phyloP scores from a whole-genome alignment of 2,797 vertebrate species.

The Botia almorhae region DNA sequence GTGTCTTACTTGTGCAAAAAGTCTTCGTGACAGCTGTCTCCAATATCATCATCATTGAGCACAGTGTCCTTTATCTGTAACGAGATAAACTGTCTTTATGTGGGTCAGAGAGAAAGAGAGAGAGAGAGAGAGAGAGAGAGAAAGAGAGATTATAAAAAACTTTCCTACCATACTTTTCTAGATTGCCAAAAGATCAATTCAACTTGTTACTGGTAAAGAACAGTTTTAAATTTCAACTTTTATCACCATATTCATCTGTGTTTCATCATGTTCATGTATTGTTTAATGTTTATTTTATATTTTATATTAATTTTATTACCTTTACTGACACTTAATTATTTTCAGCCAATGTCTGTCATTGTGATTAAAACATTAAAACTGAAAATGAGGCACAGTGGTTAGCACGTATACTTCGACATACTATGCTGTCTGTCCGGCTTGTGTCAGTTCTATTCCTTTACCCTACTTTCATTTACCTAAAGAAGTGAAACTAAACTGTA shows the following conservation, averaged over 20 bases:
- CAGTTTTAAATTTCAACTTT: too few species aligned
- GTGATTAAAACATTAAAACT: background rate
- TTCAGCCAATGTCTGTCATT: too few species aligned
- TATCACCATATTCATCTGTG: too few species aligned
- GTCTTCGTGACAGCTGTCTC: conserved; percentile 97
- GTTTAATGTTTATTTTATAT: too few species aligned
- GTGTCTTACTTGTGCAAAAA: conserved; percentile 94
- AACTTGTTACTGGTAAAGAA: too few species aligned
- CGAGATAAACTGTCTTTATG: conserved; percentile 39
- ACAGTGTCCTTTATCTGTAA: conserved; percentile 92
- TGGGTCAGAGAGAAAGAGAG: conserved; percentile 9
- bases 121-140: background rate
- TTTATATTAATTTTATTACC: too few species aligned
- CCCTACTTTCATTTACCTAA: background rate
- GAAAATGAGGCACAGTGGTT: background rate
- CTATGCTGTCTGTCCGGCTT: background rate
- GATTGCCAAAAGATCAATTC: too few species aligned
- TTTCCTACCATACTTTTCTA: background rate
- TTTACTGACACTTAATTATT: background rate
- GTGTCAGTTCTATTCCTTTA: background rate
- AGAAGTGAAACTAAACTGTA: too few species aligned
- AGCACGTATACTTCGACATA: background rate
- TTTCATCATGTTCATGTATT: too few species aligned
- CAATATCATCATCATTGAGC: conserved; percentile 96
- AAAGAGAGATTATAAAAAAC: too few species aligned